Percentiles rank a stretch among this genome's conserved stretches.
Evolutionary conservation across 1,140 invertebrate species (phyloP).

Genomic region (Batillaria attramentaria): DNA sequence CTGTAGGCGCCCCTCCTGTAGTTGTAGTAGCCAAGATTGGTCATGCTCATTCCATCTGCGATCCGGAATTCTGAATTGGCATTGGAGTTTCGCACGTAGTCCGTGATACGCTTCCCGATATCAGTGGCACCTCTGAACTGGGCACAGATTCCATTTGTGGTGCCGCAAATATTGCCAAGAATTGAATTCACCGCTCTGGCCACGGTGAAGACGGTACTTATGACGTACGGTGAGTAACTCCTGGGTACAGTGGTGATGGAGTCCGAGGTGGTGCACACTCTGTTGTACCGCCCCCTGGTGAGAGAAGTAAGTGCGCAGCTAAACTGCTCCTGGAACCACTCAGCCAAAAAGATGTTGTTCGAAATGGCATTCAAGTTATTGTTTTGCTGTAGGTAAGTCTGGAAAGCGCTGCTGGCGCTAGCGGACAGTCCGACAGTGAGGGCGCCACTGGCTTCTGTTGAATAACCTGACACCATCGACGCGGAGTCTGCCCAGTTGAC

Average conservation of each 20-base stretch:
- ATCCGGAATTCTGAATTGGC: conserved; percentile 35
- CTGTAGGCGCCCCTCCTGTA: conserved; percentile 34
- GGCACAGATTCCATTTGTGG: conserved; percentile 55
- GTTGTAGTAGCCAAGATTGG: conserved; percentile 44
- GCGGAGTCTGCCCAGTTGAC: conserved; percentile 47
- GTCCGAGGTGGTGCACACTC: conserved; percentile 38
- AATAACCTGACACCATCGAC: conserved; percentile 38
- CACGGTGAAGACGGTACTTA: conserved; percentile 54
- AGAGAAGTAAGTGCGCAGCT: conserved; percentile 58
- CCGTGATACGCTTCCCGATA: conserved; percentile 39
- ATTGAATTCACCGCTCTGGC: conserved; percentile 52
- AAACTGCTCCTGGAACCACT: conserved; percentile 60
- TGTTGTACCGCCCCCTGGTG: conserved; percentile 45
- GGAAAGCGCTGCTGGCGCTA: conserved; percentile 33
- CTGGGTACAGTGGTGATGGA: conserved; percentile 39
- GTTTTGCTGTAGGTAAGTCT: conserved; percentile 50
- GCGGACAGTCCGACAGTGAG: conserved; percentile 45
- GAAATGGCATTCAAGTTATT: conserved; percentile 35
- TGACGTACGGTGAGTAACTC: conserved; percentile 47
- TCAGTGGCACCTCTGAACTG: conserved; percentile 40
- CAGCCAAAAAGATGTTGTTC: conserved; percentile 42
- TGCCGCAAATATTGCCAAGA: conserved; percentile 47
- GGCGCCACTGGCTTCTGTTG: conserved; percentile 46
- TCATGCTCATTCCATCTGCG: conserved; percentile 50
- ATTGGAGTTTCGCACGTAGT: conserved; percentile 45